These are phyloP conservation scores for Remorina albescens DNA, from an alignment of 2,797 vertebrate species.

Conservation along the genomic window DNA sequence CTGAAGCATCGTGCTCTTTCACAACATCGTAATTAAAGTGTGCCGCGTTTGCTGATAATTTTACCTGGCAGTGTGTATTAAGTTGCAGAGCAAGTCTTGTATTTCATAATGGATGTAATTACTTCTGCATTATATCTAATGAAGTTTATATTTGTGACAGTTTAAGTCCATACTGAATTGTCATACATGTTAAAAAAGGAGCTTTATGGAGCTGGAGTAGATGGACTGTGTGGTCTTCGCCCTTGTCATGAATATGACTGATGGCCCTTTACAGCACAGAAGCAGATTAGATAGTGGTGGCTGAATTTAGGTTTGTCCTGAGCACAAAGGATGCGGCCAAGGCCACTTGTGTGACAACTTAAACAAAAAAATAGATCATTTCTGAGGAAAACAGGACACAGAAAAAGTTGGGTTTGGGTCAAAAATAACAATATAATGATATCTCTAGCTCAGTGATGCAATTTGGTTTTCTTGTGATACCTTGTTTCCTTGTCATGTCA, in stretches of 20 bases:
- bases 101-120: conserved; percentile 25
- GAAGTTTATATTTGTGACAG: not conserved
- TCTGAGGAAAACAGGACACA: conserved; percentile 51
- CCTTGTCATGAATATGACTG: conserved; percentile 40
- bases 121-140: not conserved
- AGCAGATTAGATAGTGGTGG: conserved; percentile 77
- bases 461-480: not conserved
- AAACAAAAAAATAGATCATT: conserved; percentile 41
- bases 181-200: not conserved
- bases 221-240: conserved; percentile 7
- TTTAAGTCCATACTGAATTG: not conserved
- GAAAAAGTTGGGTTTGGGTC: not conserved
- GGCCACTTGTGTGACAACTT: conserved; percentile 52
- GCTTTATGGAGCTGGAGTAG: not conserved
- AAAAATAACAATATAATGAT: conserved; percentile 16
- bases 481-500: not conserved
- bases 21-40: conserved; percentile 72
- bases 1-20: conserved; percentile 58
- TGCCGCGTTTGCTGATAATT: conserved; percentile 47
- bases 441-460: not conserved
- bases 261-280: conserved; percentile 48
- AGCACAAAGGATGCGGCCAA: conserved; percentile 69
- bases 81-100: conserved; percentile 26
- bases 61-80: conserved; percentile 40
- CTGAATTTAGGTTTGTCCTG: conserved; percentile 60